phyloP scores from a whole-genome alignment of 2,797 vertebrate genomes.

The Sardinella longiceps region DNA sequence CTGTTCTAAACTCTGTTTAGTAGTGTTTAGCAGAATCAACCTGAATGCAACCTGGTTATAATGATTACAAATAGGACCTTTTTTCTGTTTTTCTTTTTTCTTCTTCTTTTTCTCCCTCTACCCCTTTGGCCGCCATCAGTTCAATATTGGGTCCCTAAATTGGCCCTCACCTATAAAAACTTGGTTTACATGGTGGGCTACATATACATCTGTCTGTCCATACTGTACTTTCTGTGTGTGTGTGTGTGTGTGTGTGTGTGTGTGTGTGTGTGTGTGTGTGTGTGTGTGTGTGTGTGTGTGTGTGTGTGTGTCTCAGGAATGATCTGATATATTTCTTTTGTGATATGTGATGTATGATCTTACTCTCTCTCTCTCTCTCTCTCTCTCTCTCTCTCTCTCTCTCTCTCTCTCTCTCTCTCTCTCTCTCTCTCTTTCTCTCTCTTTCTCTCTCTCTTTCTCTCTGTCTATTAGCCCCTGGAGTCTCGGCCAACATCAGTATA shows the following conservation, averaged over 20 bases:
- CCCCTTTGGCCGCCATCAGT: too few relatives aligned
- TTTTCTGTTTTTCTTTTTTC: too few relatives aligned
- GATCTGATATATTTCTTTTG: not conserved
- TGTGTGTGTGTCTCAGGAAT: not conserved
- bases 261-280: not conserved
- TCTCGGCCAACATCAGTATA: slow-evolving; percentile 69
- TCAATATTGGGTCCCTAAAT: too few relatives aligned
- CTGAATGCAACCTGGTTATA: too few relatives aligned
- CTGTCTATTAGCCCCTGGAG: slow-evolving; percentile 66
- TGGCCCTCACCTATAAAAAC: too few relatives aligned
- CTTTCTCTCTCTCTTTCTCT: not conserved
- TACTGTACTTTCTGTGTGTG: not conserved
- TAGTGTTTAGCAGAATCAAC: too few relatives aligned
- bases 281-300: not conserved
- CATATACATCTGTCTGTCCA: not conserved
- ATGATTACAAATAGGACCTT: too few relatives aligned
- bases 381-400: not conserved
- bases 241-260: not conserved
- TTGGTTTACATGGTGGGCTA: too few relatives aligned
- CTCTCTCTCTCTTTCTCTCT: not conserved
- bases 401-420: too few relatives aligned
- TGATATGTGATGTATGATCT: slow-evolving; percentile 1
- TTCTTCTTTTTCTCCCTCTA: too few relatives aligned
- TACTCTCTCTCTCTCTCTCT: not conserved
- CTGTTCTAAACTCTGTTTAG: too few relatives aligned